Evolutionary conservation across 92 coral and sea anemone genomes (phyloP).

Genomic region (Phenganax stokvisi): DNA sequence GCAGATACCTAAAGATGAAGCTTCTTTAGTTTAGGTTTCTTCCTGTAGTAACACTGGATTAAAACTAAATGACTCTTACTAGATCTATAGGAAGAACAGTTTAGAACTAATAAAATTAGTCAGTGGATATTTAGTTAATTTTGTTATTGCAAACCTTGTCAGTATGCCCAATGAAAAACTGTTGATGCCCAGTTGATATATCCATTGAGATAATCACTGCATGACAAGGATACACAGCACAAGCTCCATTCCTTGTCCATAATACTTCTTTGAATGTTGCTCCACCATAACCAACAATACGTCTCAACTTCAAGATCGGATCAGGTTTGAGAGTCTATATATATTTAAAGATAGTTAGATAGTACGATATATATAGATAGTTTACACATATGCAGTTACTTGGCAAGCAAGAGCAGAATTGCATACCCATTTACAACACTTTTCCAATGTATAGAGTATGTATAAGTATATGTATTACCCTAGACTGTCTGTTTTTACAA

Average conservation of each 20-base stretch:
- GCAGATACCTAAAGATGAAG: slow-evolving; percentile 66
- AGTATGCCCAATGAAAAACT: slow-evolving; percentile 86
- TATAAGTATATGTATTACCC: too few species aligned
- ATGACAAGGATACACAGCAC: slow-evolving; percentile 83
- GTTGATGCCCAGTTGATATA: slow-evolving; percentile 76
- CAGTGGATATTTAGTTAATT: too few species aligned
- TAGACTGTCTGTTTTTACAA: too few species aligned
- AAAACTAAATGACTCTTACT: background rate
- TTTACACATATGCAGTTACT: too few species aligned
- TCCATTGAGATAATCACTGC: slow-evolving; percentile 91
- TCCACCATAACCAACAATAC: slow-evolving; percentile 96
- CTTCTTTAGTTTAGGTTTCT: background rate
- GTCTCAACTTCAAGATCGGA: slow-evolving; percentile 80
- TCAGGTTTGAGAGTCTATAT: slow-evolving; percentile 90
- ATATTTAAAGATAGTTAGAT: background rate
- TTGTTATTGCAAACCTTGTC: slow-evolving; percentile 60
- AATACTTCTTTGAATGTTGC: slow-evolving; percentile 84
- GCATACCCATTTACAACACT: too few species aligned
- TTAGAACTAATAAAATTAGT: background rate
- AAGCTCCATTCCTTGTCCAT: slow-evolving; percentile 86
- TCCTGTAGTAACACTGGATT: background rate
- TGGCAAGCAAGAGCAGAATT: too few species aligned
- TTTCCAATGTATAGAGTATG: too few species aligned
- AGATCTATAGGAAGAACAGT: too few species aligned
- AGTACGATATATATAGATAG: background rate